Conservation (phyloP, 1,140 invertebrate species). For the Drosophila baimaii region DNA sequence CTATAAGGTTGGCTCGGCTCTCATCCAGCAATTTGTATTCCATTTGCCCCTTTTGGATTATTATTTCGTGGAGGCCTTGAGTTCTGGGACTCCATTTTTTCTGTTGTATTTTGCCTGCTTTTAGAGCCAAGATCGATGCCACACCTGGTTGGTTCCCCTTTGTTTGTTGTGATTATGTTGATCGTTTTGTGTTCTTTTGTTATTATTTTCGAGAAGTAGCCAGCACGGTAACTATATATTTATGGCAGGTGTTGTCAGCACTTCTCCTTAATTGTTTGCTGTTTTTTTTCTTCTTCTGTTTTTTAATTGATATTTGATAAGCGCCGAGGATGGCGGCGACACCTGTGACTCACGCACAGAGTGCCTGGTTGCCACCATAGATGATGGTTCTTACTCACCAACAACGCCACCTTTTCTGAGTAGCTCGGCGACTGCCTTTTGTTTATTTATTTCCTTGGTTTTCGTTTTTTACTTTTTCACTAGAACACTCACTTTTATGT, state of each 20-base stretch:
- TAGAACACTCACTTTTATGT: conserved; percentile 5
- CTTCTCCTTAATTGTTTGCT: not conserved
- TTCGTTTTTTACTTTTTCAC: not conserved
- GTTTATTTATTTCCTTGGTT: not conserved
- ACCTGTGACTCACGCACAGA: not conserved
- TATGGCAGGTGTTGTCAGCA: not conserved
- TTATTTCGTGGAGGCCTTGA: conserved; percentile 6
- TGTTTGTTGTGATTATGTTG: not conserved
- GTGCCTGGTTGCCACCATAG: not conserved
- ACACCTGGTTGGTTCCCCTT: not conserved
- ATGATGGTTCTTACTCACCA: not conserved
- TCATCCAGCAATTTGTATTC: not conserved
- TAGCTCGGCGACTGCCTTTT: not conserved
- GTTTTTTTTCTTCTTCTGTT: not conserved
- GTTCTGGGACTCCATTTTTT: too few species aligned
- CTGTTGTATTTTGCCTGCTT: not conserved
- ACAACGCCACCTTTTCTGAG: too few species aligned
- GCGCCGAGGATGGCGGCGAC: not conserved
- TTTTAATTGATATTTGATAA: conserved; percentile 13
- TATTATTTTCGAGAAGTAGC: not conserved
- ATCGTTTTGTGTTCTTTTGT: not conserved
- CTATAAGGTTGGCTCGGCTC: too few species aligned
- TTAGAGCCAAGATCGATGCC: not conserved
- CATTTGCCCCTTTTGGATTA: not conserved
- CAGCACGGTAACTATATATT: not conserved